These are phyloP conservation scores for Ramphastos sulfuratus DNA, from an alignment of 2,113 vertebrate genomes.

Conservation along the genomic window DNA sequence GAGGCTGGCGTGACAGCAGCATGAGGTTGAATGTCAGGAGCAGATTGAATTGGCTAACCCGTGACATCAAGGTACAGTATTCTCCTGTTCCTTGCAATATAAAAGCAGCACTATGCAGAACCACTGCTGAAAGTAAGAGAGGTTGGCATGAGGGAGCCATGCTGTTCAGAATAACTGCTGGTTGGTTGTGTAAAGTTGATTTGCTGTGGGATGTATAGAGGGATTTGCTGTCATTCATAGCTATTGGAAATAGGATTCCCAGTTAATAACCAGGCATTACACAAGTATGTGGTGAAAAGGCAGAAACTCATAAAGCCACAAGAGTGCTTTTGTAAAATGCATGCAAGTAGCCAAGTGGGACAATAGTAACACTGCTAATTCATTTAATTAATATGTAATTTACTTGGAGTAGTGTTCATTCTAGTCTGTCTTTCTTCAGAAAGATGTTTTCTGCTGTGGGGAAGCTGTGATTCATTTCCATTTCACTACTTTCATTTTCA, in stretches of 20 bases:
- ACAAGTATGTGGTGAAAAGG: slow-evolving; percentile 27
- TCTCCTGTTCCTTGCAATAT: neutral
- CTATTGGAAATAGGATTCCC: neutral
- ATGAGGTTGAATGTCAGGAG: too few species aligned
- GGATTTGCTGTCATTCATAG: neutral
- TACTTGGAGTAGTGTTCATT: slow-evolving; percentile 53
- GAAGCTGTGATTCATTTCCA: slow-evolving; percentile 68
- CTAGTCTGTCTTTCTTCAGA: slow-evolving; percentile 56
- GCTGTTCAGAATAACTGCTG: neutral
- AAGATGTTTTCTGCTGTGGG: slow-evolving; percentile 64
- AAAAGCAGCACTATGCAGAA: neutral
- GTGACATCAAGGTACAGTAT: neutral
- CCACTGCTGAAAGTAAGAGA: neutral
- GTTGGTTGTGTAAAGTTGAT: neutral
- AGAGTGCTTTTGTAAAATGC: slow-evolving; percentile 35
- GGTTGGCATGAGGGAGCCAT: neutral
- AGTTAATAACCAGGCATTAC: slow-evolving; percentile 14
- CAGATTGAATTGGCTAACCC: too few species aligned
- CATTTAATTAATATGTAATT: slow-evolving; percentile 70
- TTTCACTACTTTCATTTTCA: slow-evolving; percentile 66
- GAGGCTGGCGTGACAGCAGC: too few species aligned
- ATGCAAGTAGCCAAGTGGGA: slow-evolving; percentile 49
- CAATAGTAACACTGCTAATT: slow-evolving; percentile 64
- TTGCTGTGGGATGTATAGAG: neutral
- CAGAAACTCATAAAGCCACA: slow-evolving; percentile 32